A percentile compares a stretch with the other conserved stretches of the same genome.
Conservation (phyloP, 2,113 vertebrate species). For the Promerops cafer region DNA sequence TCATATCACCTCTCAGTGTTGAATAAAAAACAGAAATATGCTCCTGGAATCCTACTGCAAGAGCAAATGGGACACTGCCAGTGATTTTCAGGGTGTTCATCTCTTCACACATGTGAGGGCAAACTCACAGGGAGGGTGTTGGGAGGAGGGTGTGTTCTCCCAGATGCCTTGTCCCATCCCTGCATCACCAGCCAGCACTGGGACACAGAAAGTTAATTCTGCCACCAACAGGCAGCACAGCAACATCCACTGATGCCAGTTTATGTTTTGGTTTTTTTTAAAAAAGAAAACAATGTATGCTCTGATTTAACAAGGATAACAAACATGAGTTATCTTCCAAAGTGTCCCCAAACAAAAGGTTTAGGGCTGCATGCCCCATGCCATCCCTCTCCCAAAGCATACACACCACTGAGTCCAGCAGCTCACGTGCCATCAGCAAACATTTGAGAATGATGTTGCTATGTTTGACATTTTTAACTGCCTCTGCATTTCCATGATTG, state of each 20-base stretch:
- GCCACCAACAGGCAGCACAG: not conserved
- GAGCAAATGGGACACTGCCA: not conserved
- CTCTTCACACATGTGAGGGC: rapidly evolving
- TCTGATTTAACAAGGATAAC: not conserved
- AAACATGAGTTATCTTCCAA: not conserved
- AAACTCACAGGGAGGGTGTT: not conserved
- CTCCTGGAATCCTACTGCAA: not conserved
- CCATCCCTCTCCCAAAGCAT: not conserved
- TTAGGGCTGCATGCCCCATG: not conserved
- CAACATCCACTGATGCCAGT: rapidly evolving
- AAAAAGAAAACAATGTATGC: rapidly evolving
- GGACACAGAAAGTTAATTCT: not conserved
- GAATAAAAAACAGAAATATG: not conserved
- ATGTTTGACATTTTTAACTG: not conserved
- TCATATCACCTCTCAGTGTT: not conserved
- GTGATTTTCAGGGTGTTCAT: not conserved
- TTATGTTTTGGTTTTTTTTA: rapidly evolving
- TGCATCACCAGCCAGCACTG: rapidly evolving
- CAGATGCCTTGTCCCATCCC: not conserved
- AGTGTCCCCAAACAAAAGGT: not conserved
- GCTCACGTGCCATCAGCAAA: not conserved
- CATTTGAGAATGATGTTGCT: not conserved
- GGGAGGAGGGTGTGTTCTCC: not conserved
- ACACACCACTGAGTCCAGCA: not conserved
- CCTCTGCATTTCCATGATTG: not conserved